Percentiles rank a stretch among this genome's conserved stretches.
Conservation (phyloP, 2,113 vertebrate species). For the Halcyon senegalensis region DNA sequence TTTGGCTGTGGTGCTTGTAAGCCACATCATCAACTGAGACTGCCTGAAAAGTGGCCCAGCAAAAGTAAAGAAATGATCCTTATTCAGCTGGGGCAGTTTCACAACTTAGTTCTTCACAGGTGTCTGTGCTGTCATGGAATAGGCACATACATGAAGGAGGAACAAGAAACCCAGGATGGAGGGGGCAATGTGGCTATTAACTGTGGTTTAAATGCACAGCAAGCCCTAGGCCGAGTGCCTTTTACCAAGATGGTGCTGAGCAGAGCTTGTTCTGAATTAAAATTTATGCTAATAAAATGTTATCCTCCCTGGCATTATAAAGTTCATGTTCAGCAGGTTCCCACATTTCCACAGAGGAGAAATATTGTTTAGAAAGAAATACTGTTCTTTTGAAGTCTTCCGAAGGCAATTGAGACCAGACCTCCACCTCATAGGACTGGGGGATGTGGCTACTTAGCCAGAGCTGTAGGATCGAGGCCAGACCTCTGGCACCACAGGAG, state of each 20-base stretch:
- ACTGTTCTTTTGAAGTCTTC: not conserved
- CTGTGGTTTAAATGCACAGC: not conserved
- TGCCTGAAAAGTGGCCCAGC: not conserved
- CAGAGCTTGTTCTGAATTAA: not conserved
- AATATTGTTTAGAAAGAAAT: not conserved
- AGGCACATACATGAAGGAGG: not conserved
- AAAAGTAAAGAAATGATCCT: not conserved
- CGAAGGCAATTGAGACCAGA: not conserved
- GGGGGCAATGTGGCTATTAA: not conserved
- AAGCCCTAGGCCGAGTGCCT: not conserved
- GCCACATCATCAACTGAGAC: accelerated
- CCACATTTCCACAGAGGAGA: not conserved
- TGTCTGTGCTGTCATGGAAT: not conserved
- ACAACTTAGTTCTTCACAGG: not conserved
- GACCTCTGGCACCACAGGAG: not conserved
- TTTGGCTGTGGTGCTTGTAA: not conserved
- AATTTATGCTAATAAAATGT: not conserved
- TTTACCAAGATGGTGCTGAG: not conserved
- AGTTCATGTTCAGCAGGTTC: not conserved
- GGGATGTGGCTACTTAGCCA: accelerated
- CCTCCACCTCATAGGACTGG: not conserved
- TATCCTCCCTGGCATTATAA: not conserved
- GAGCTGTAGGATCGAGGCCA: not conserved
- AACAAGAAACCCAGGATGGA: not conserved
- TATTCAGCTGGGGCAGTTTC: not conserved